Base-by-base conservation (phyloP, 1,140 invertebrate species). In the Habropoda laboriosa region DNA sequence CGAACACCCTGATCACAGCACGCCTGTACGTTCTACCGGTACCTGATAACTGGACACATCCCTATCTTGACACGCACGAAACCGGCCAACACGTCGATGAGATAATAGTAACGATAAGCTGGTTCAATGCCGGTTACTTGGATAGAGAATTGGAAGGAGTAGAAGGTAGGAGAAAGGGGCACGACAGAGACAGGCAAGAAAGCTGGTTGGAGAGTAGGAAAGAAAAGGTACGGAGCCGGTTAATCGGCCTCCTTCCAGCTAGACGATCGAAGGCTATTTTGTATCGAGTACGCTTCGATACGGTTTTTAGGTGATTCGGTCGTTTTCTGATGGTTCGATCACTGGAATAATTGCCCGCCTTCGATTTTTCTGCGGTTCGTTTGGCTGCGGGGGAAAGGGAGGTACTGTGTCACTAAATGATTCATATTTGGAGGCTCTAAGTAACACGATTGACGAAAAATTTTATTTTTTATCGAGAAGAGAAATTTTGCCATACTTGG, bases 21-120 rank as follows among this genome's bases (percentile, higher is more conserved):
- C n/a, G n/a, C n/a, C n/a, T n/a, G n/a, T n/a, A n/a, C n/a, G n/a
- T n/a, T n/a, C n/a, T n/a, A n/a, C n/a, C n/a, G n/a, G n/a, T n/a
- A n/a, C n/a, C n/a, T n/a, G n/a, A n/a, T n/a, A n/a, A 51, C 53
- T 38, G 81, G 74, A 86, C 85, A 77, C 76, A 80, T 82, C 77
- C 82, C 74, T 83, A 80, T 87, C 82, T 75, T 35, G 71, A 85
- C 86, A 85, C 81, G 83, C 86, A 85, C 75, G 53, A 64, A 61
- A 58, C 35, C 55, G 51, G 13, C 58, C 21, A 40, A 71, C 53
- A 32, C 61, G 55, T 67, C 74, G 81, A 86, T 87, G 78, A 80
- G 86, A 87, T 88, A 83, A 88, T 81, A 70, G 76, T 32, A n/a
- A 27, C 66, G 83, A 88, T 88, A 85, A 82, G 80, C 60, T n/a